Evolutionary conservation across 2,113 vertebrate genomes (phyloP).

Genomic region (Alouatta palliata): DNA sequence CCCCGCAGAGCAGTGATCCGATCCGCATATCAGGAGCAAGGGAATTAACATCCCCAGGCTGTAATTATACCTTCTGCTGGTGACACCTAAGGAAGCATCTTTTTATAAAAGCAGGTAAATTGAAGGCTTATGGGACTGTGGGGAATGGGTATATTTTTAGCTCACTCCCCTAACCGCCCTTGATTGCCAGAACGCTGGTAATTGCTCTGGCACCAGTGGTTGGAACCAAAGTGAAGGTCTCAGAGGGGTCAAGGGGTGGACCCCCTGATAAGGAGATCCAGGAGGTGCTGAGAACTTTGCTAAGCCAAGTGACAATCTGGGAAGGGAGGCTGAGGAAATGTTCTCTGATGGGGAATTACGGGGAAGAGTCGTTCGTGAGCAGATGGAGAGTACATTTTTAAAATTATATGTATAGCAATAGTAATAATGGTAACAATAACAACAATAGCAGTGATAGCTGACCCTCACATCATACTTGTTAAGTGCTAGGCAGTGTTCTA

Average conservation of each 20-base stretch:
- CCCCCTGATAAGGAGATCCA: background rate
- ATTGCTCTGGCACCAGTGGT: background rate
- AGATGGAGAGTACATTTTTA: background rate
- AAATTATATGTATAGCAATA: background rate
- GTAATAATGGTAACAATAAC: background rate
- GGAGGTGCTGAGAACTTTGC: background rate
- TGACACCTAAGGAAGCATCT: conserved; percentile 86
- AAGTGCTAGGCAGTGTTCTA: background rate
- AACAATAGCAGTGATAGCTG: background rate
- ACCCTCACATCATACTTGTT: background rate
- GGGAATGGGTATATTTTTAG: conserved; percentile 79
- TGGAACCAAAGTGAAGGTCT: conserved; percentile 22
- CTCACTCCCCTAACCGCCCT: background rate
- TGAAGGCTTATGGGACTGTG: conserved; percentile 81
- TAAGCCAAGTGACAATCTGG: background rate
- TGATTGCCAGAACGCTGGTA: background rate
- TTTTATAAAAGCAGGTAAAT: conserved; percentile 87
- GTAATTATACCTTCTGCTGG: conserved; percentile 86
- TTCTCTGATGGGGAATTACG: background rate
- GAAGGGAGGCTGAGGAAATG: background rate
- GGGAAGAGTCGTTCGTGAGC: background rate
- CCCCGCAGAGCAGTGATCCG: conserved; percentile 70
- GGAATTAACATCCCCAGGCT: conserved; percentile 85
- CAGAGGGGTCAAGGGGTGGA: background rate
- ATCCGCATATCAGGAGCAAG: conserved; percentile 60